Base-by-base conservation (phyloP, 1,140 invertebrate genomes). In the Bombus picipes region DNA sequence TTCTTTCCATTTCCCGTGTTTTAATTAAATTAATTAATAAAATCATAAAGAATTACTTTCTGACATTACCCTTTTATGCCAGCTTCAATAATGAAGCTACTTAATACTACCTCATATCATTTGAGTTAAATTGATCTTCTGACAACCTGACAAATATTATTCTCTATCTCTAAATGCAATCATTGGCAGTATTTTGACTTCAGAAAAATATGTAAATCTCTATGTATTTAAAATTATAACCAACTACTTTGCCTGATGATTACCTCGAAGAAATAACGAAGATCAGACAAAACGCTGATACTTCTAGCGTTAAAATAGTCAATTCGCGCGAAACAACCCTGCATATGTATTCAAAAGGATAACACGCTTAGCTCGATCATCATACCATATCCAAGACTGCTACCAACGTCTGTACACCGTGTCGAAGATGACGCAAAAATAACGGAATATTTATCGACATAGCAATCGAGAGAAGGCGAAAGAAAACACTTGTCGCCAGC, bases 401-500 rank as follows among this genome's bases (percentile, higher is more conserved):
- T 47, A 53, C 22, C 32, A 13, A 13, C 41, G 22, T 75, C 10
- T 25, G 13, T 12, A 43, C 22, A 15, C n/a, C 10, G 41, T 41
- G 32, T 43, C 3, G 4, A 32, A 32, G 43, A 53, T 37, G 43
- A 57, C 28, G 68, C 66, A 72, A 57, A 81, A 72, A 72, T 81
- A 81, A 81, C 68, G 79, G 28, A 8, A 53, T 39, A 47, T 39
- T 22, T 25, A 32, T 70, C 13, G 43, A 34, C n/a, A 22, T 28
- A 76, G 34, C 25, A 15, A 76, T 28, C 74, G 32, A 25, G 34
- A 28, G 74, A 34, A 37, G 12, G 53, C 53, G 34, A 39, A 76
- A 39, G 53, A 76, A 76, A 76, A 76, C 74, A 76, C 74, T 83
- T 75, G 81, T 83, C 72, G 57, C 32, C 57, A 47, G 59, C 32